These are phyloP conservation scores for Creontiades dilutus DNA, from an alignment of 2,888 invertebrate species.

Conservation along the genomic window DNA sequence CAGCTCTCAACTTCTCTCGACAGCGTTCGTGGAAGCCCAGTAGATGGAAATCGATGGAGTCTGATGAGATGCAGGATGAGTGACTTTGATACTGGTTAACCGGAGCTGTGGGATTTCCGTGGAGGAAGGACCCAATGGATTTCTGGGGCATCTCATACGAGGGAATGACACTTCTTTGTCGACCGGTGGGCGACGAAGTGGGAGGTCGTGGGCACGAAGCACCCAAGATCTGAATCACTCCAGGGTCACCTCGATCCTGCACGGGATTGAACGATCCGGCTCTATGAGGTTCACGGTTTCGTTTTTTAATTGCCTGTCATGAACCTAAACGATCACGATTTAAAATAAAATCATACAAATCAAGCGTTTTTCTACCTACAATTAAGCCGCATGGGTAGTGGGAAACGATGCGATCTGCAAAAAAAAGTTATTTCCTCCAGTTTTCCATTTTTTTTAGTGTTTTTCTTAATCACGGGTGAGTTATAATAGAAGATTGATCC, in stretches of 20 bases:
- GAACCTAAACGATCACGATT: too few relatives aligned
- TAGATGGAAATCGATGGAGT: neutral
- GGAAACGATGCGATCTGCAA: too few relatives aligned
- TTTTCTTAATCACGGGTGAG: too few relatives aligned
- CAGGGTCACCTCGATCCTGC: conserved; percentile 17
- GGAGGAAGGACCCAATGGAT: neutral
- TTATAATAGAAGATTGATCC: too few relatives aligned
- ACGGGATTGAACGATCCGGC: neutral
- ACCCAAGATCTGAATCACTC: neutral
- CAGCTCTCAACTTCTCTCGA: neutral
- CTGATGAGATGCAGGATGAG: neutral
- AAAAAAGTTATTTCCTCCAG: too few relatives aligned
- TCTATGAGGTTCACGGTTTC: too few relatives aligned
- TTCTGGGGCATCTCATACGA: conserved; percentile 27
- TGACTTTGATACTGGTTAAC: neutral
- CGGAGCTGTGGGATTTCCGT: neutral
- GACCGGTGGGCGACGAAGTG: conserved; percentile 20
- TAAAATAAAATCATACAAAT: too few relatives aligned
- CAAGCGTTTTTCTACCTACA: too few relatives aligned
- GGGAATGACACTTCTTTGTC: neutral
- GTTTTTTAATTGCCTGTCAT: too few relatives aligned
- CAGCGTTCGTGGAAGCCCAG: neutral
- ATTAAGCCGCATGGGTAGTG: too few relatives aligned
- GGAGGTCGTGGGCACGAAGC: conserved; percentile 26
- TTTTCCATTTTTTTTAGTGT: too few relatives aligned